phyloP scores from a whole-genome alignment of 2,888 invertebrate genomes.

The Hermaeophaga mercurialis region DNA sequence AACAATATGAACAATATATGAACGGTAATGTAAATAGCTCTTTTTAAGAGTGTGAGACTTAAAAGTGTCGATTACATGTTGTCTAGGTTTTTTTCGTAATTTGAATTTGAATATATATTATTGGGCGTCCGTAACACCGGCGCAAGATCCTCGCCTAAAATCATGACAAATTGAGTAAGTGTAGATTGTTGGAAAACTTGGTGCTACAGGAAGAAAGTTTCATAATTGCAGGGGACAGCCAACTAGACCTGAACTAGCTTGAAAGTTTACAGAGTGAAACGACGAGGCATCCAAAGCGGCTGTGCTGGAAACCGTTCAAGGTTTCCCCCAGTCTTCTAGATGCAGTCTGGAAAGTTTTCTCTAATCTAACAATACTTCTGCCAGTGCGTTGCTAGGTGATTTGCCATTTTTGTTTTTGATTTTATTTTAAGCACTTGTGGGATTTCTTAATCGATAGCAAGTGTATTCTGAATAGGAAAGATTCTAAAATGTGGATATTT shows the following conservation, averaged over 20 bases:
- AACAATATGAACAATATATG: too few relatives aligned
- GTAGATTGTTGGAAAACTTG: conserved; percentile 16
- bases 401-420: background rate
- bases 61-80: too few relatives aligned
- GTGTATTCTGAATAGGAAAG: too few relatives aligned
- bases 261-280: conserved; percentile 13
- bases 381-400: conserved; percentile 12
- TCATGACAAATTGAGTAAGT: conserved; percentile 16
- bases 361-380: conserved; percentile 33
- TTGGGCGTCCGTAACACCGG: too few relatives aligned
- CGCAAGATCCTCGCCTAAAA: conserved; percentile 9
- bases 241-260: conserved; percentile 17
- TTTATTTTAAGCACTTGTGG: background rate
- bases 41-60: too few relatives aligned
- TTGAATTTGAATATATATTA: too few relatives aligned
- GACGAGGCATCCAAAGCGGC: conserved; percentile 3
- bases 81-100: too few relatives aligned
- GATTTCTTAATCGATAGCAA: background rate
- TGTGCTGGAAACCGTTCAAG: conserved; percentile 18
- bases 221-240: conserved; percentile 16
- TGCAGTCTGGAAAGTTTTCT: conserved; percentile 40
- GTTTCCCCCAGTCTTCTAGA: conserved; percentile 27
- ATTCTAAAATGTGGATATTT: too few relatives aligned
- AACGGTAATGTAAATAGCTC: too few relatives aligned
- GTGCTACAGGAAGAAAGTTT: conserved; percentile 15